A percentile compares a stretch with the other conserved stretches of the same genome.
Conservation (phyloP, 2,113 vertebrate species). For the Rhinopomastus cyanomelas region DNA sequence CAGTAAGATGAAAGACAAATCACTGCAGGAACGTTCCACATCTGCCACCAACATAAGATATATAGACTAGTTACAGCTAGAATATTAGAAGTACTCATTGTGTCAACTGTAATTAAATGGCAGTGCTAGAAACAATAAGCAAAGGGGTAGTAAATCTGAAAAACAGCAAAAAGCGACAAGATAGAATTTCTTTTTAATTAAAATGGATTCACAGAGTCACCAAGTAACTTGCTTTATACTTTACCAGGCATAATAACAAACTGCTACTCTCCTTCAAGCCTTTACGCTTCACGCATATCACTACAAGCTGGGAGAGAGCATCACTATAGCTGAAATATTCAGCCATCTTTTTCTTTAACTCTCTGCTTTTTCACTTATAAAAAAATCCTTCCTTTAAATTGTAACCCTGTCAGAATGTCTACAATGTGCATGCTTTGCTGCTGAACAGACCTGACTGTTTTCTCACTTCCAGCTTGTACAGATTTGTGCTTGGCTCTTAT, state of each 20-base stretch:
- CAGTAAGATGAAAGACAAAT: neutral
- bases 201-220: slow-evolving; percentile 46
- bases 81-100: neutral
- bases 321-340: slow-evolving; percentile 48
- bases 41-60: neutral
- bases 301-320: slow-evolving; percentile 24
- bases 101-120: neutral
- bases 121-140: neutral
- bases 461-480: neutral
- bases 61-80: neutral
- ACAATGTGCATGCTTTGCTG: neutral
- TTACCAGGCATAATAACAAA: slow-evolving; percentile 17
- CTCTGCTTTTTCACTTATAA: neutral
- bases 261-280: neutral
- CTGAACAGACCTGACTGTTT: neutral
- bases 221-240: slow-evolving; percentile 62
- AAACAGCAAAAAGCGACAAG: neutral
- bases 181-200: slow-evolving; percentile 68
- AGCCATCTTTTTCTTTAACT: neutral
- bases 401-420: slow-evolving; percentile 9
- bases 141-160: neutral
- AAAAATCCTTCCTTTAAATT: neutral
- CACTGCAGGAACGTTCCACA: neutral
- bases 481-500: neutral
- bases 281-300: slow-evolving; percentile 20